phyloP scores from a whole-genome alignment of 2,888 invertebrate genomes.

The Crematogaster levior region DNA sequence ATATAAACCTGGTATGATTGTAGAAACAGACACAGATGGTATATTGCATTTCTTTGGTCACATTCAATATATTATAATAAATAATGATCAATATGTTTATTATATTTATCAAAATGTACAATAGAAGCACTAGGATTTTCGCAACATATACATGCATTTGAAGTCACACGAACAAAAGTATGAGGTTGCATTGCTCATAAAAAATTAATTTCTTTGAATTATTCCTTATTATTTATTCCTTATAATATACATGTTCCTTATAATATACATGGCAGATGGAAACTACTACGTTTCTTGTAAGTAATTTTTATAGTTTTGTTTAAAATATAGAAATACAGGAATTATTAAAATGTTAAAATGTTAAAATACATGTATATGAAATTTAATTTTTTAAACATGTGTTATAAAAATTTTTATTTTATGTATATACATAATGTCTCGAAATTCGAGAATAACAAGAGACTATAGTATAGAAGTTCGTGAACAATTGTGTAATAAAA shows the following conservation, averaged over 20 bases:
- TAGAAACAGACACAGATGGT: conserved; percentile 3
- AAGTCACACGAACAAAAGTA: neutral
- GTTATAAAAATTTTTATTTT: no score
- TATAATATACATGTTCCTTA: conserved; percentile 3
- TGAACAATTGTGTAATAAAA: no score
- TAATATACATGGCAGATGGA: no score
- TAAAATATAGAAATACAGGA: no score
- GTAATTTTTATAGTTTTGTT: no score
- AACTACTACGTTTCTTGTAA: neutral
- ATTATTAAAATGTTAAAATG: no score
- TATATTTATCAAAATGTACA: conserved; percentile 7
- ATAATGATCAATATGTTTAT: neutral
- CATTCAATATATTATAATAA: conserved; percentile 11
- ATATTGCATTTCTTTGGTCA: neutral
- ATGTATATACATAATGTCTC: no score
- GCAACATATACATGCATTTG: conserved; percentile 6
- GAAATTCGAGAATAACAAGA: no score
- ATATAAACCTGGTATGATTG: neutral
- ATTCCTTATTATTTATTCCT: no score
- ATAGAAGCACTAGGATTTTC: neutral
- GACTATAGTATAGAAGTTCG: no score
- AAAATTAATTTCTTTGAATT: conserved; percentile 20
- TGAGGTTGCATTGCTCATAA: neutral
- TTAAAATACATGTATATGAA: no score
- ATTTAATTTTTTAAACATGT: no score